Percentiles rank a stretch among this genome's conserved stretches.
phyloP scores from a whole-genome alignment of 1,140 invertebrate species.

The Helicoverpa armigera region DNA sequence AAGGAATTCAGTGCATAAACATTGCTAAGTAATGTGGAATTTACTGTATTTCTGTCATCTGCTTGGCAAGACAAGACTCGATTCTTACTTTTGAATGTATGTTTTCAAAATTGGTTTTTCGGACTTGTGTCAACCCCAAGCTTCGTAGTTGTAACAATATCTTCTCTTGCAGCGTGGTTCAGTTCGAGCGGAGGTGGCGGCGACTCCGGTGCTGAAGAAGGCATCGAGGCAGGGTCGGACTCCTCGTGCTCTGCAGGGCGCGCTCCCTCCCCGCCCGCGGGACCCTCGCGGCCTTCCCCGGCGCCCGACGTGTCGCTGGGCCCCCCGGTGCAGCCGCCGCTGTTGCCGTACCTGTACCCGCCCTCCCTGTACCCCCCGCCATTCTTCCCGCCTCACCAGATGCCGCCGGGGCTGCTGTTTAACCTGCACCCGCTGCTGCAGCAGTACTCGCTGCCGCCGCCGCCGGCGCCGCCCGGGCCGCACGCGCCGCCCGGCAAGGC shows the following conservation, averaged over 20 bases:
- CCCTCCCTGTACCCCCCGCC: conserved; percentile 93
- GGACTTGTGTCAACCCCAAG: background rate
- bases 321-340: conserved; percentile 94
- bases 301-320: conserved; percentile 95
- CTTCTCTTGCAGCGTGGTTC: conserved; percentile 86
- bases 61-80: too few species aligned
- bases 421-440: conserved; percentile 91
- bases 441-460: conserved; percentile 87
- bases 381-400: conserved; percentile 90
- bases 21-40: too few species aligned
- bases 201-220: conserved; percentile 86
- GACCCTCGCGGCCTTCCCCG: conserved; percentile 89
- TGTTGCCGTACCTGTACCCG: conserved; percentile 95
- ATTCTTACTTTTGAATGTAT: too few species aligned
- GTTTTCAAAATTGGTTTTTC: too few species aligned
- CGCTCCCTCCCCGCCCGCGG: conserved; percentile 87
- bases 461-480: conserved; percentile 81
- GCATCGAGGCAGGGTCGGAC: conserved; percentile 88
- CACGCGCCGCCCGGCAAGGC: conserved; percentile 88
- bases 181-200: conserved; percentile 84
- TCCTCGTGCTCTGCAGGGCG: conserved; percentile 89
- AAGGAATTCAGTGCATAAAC: conserved; percentile 21
- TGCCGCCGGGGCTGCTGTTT: conserved; percentile 91
- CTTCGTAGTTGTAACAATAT: background rate
- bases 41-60: too few species aligned